Evolutionary conservation across 2,113 vertebrate genomes (phyloP), one percentile per base, ranked within the genome.

Genomic region (Herpailurus yagouaroundi): DNA sequence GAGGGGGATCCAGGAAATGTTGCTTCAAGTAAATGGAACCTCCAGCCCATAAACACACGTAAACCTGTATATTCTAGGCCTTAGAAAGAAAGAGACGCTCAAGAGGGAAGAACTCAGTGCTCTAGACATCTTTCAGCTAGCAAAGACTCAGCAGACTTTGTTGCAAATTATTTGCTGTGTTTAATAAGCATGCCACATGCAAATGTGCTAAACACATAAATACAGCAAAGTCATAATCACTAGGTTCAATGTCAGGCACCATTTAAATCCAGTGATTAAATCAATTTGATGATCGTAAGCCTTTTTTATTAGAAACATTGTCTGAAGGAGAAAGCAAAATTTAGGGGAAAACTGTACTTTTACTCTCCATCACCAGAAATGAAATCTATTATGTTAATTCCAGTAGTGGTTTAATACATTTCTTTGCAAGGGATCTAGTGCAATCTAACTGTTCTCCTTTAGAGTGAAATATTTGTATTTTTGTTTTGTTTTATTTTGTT

Each of bases 171-270:
- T 94, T 95, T 95, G 29, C 66, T 80, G 31, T 94, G 92, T 94
- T 97, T 98, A 95, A 97, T 93, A 97, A 96, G 77, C 82, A 0
- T 27, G 48, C 74, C 92, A 95, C 5, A 48, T 63, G 64, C 79
- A 93, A 97, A 92, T 93, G 91, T 79, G 85, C 74, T 92, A 98
- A 96, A 97, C 76, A 97, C 87, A 97, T 86, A 97, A 96, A 98
- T 95, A 97, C 69, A 96, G 95, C 92, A 96, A 96, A 97, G 92
- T 95, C 87, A 94, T 93, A 97, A 96, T 97, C 94, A 96, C 92
- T 82, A 90, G 90, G 88, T 96, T 97, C 96, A 98, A 95, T 95
- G 97, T 96, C 97, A 97, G 97, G 92, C 80, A 97, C 66, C 84
- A 91, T 96, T 97, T 96, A 97, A 95, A 97, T 97, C 31, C 55